Base-by-base conservation (phyloP, 2,888 invertebrate genomes). In the Drepana falcataria region DNA sequence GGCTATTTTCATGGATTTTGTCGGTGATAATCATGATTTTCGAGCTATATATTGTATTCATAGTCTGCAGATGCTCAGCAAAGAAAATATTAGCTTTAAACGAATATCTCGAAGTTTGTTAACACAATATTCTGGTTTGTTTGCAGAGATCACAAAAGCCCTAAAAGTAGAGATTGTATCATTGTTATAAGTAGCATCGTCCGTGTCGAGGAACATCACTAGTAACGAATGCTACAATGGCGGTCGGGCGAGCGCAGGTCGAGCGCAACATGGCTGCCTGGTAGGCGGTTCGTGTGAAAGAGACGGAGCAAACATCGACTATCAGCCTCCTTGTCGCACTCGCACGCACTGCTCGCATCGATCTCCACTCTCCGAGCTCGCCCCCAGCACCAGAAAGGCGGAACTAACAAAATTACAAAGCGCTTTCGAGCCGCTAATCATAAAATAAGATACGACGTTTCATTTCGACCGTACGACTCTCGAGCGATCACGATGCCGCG, bases 401-500 rank as follows among this genome's bases (percentile, higher is more conserved):
- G 91, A 91, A 91, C 91, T 90, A 91, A 91, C 91, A 90, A 90
- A 90, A 91, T 91, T 90, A 91, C 91, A 89, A 87, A 90, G 91
- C 89, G 90, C 90, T 90, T 89, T 90, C 90, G 88, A 88, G 91
- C 91, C 91, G 90, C 91, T 91, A 91, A 91, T 91, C 91, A 91
- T 90, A 90, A 90, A 90, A 91, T 91, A 91, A 91, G 91, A 91
- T 90, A 91, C 91, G 91, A 90, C 91, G 91, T 91, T 91, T 90
- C 91, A 91, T 91, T 90, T 89, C 87, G 87, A 87, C 85, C 88
- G 88, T 89, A 87, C 84, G 80, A 84, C 89, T 87, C 88, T 88
- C 85, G 77, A 87, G 87, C 83, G 90, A 89, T 90, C 89, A 83
- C 88, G 87, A 85, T 78, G 86, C 84, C 76, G 83, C 87, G 89